Percentiles rank a stretch among this genome's conserved stretches.
These are phyloP conservation scores for Tor tambroides DNA, from an alignment of 2,113 vertebrate species.

Conservation along the genomic window DNA sequence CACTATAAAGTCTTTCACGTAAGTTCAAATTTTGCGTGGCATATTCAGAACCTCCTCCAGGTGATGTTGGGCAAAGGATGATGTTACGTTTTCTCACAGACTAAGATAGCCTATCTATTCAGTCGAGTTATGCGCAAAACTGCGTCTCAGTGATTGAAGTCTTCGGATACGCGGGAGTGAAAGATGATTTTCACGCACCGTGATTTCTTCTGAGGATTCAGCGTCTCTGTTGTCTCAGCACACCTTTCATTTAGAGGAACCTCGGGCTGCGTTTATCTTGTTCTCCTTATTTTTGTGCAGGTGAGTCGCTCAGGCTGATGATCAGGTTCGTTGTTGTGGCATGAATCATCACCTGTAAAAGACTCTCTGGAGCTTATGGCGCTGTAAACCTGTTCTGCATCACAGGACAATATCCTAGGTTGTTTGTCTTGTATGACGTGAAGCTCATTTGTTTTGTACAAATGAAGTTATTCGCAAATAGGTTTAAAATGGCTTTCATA, in stretches of 20 bases:
- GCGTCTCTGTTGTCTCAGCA: conserved; percentile 4
- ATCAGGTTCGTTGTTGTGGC: conserved; percentile 21
- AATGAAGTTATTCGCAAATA: not conserved
- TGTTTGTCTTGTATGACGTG: not conserved
- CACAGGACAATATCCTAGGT: conserved; percentile 4
- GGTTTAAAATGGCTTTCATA: not conserved
- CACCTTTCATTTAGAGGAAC: conserved; percentile 37
- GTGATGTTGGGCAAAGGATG: conserved; percentile 3
- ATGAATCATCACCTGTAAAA: conserved; percentile 42
- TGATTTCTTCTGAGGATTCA: conserved; percentile 29
- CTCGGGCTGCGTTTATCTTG: conserved; percentile 21
- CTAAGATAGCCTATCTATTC: not conserved
- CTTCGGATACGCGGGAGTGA: not conserved
- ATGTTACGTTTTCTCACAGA: conserved; percentile 15
- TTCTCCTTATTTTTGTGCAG: conserved; percentile 17
- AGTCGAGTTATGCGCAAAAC: not conserved
- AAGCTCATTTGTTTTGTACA: not conserved
- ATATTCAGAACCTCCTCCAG: not conserved
- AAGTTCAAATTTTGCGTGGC: not conserved
- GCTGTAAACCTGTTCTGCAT: conserved; percentile 40
- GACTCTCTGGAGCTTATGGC: not conserved
- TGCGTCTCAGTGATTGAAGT: not conserved
- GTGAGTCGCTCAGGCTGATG: conserved; percentile 46
- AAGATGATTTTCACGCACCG: conserved; percentile 19
- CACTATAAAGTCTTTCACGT: conserved; percentile 50